phyloP scores from a whole-genome alignment of 1,140 invertebrate species.

The Medauroidea extradentata region DNA sequence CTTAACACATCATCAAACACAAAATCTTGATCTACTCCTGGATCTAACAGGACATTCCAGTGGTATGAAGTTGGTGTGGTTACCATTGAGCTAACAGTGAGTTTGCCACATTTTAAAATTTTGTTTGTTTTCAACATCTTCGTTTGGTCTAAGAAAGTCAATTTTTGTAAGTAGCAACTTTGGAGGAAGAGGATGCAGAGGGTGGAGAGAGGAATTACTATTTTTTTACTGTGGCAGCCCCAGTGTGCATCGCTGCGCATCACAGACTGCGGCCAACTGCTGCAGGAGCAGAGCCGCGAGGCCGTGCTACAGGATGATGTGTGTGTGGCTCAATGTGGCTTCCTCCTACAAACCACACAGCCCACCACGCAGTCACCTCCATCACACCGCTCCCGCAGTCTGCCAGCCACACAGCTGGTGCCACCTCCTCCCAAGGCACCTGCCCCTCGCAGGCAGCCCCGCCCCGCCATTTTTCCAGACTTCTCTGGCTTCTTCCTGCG shows the following conservation, averaged over 20 bases:
- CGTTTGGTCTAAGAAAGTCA: no score
- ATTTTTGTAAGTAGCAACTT: no score
- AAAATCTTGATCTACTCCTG: no score
- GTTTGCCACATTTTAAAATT: no score
- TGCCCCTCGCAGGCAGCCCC: neutral
- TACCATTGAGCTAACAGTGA: no score
- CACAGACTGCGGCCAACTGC: constrained; percentile 77
- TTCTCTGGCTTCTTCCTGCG: no score
- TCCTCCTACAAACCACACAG: constrained; percentile 43
- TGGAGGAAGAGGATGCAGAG: no score
- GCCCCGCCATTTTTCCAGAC: neutral
- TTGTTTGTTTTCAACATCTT: no score
- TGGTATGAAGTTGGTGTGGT: no score
- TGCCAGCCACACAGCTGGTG: neutral
- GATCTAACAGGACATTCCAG: no score
- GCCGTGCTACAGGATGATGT: constrained; percentile 80
- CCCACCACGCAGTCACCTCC: neutral
- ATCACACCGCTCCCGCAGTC: neutral
- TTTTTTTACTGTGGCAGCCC: constrained; percentile 57
- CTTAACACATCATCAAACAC: no score
- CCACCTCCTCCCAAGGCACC: neutral
- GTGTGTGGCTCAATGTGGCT: constrained; percentile 84
- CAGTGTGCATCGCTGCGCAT: constrained; percentile 85
- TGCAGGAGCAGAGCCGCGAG: constrained; percentile 75
- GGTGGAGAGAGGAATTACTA: no score